Evolutionary conservation across 2,797 vertebrate species (phyloP), one percentile per base, ranked within the genome.

Genomic region (Mallotus villosus): DNA sequence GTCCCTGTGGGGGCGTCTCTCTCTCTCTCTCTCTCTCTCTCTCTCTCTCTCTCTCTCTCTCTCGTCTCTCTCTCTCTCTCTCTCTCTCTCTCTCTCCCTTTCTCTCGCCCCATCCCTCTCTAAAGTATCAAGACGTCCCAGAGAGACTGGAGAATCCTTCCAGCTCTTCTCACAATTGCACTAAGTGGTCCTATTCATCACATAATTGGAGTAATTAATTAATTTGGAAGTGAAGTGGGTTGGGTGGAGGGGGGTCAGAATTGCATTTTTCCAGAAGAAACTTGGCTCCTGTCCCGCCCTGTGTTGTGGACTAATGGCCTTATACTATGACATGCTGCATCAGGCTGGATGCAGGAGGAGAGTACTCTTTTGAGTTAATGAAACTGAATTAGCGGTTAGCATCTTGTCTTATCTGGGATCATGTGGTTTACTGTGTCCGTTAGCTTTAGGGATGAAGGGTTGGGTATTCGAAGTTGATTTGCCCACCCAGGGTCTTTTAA

Each of bases 171-270:
- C 71, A 79, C 84, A 82, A 84, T 88, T 84, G 80, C 81, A 74
- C 79, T 87, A 86, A 91, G 85, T 87, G 84, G 73, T 73, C 77
- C 74, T 72, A 84, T 88, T 90, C 79, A 88, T 90, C 80, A 83
- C 76, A 74, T 87, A 86, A 87, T 85, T 87, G 84, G 61, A 81
- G 77, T 73, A 87, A 87, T 87, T 82, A 83, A 88, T 90, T 86
- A 81, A 86, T 85, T 79, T 78, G 63, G 73, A 79, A 65, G 65
- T 68, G 51, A 74, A 81, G 55, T 71, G 63, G 37, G 63, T 21
- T 49, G 27, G n/a, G 61, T 70, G 70, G 71, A 75, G 76, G 69
- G 63, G 73, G 72, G 82, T 82, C 82, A 85, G 76, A 84, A 78
- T 46, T 81, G 73, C 78, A 80, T 87, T 82, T 86, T 77, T 75